Evolutionary conservation across 2,888 invertebrate species (phyloP), one percentile per base, ranked within the genome.

Genomic region (Heliconius ethilla): DNA sequence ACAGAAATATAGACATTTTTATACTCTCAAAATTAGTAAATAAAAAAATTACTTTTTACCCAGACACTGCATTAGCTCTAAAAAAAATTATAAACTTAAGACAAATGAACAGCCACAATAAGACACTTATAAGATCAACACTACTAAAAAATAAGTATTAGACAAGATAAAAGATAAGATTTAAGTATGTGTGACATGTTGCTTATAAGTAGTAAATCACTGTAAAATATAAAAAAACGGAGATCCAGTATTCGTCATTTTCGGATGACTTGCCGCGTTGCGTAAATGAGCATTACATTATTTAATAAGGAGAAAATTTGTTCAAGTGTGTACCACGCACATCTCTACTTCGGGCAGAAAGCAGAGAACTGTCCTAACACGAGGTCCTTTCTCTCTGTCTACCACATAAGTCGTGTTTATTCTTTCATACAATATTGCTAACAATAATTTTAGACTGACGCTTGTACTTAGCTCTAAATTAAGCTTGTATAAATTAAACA

Each of bases 141-240:
- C 22, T 33, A 66, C 15, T 33, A 18, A 66, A 66, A 66, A 18
- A 66, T 25, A 66, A 66, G 22, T 66, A 33, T 66, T n/a, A 33
- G 18, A 65, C 15, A 65, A n/a, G n/a, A n/a, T n/a, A n/a, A n/a
- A n/a, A n/a, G n/a, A 65, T 65, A 65, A 65, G 27, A 65, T 33
- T 33, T 51, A 51, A 11, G 59, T 3, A 66, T 33, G 33, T 66
- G 66, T 66, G 66, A 33, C 66, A 25, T 66, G 29, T 18, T 33
- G 11, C 22, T 66, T 66, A 66, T 11, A 22, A 25, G 11, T 25
- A 51, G 59, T 62, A 62, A 62, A n/a, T 9, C n/a, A 0, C 22
- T 11, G n/a, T n/a, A 9, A 25, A 62, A 62, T 62, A 62, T 62
- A 11, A 10, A 51, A 18, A 51, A 51, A 7, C 2, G 18, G 18